Evolutionary conservation across 2,888 invertebrate species (phyloP), one percentile per base, ranked within the genome.

Genomic region (Sceliomorpha sp.): DNA sequence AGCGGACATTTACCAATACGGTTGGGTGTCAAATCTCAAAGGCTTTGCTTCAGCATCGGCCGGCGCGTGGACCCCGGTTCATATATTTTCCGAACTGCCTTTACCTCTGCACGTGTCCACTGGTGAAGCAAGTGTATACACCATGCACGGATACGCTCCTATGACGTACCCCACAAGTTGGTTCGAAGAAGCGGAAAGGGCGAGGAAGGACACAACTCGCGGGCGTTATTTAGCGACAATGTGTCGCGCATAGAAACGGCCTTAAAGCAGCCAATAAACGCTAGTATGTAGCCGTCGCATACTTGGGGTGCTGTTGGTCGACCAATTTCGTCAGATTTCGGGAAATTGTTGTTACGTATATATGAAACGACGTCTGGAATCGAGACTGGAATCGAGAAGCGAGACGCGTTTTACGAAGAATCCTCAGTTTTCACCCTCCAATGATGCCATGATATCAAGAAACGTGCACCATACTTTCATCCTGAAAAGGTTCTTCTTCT

Each of bases 181-280:
- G 13, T 45, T 31, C 32, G 66, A 66, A 34, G 39, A 53, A 53
- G 47, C 51, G 50, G 51, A 32, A 37, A 20, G 44, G 34, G 15
- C 8, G 32, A 58, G 51, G 58, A 59, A 34, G 34, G 50, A 15
- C 42, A 56, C 51, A 53, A 69, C 60, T 47, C 56, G 72, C 74
- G 64, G 64, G 78, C 82, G 84, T 88, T 88, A 88, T 88, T 88
- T 88, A 87, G 85, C 82, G 84, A 80, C 84, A 88, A 85, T 88
- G 88, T 87, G 89, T 85, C 83, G 85, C 83, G 89, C 89, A 89
- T 89, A 88, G 89, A 89, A 89, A 89, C 85, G 81, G 85, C 86
- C 87, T 82, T 84, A 81, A 89, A 89, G 86, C 78, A 89, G 88
- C 85, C 86, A 87, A 88, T 88, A 88, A 88, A 86, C 81, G 86